Evolutionary conservation across 1,140 invertebrate species (phyloP).

Genomic region (Anastrepha obliqua): DNA sequence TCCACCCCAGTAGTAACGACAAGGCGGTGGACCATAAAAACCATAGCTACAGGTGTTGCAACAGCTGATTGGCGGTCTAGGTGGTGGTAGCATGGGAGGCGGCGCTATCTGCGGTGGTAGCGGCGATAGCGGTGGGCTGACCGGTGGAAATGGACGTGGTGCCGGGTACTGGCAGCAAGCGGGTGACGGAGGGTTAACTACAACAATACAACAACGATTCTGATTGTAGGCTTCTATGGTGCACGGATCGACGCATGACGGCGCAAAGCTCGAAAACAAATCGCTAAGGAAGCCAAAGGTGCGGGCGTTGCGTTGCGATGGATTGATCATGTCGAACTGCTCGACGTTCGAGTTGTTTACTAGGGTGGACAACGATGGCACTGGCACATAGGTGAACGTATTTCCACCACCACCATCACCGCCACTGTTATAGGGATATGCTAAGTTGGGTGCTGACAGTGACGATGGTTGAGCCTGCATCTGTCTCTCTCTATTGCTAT

Average conservation of each 20-base stretch:
- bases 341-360: conserved; percentile 61
- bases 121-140: conserved; percentile 55
- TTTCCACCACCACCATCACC: not conserved
- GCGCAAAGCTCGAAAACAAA: conserved; percentile 61
- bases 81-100: conserved; percentile 54
- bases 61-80: conserved; percentile 66
- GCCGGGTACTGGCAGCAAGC: conserved; percentile 43
- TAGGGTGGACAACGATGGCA: not conserved
- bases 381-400: not conserved
- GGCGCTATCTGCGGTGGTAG: conserved; percentile 57
- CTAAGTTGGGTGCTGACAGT: not conserved
- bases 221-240: conserved; percentile 66
- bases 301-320: conserved; percentile 64
- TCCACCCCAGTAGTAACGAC: conserved; percentile 58
- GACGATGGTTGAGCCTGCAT: not conserved
- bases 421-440: not conserved
- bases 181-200: conserved; percentile 58
- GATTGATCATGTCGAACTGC: conserved; percentile 62
- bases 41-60: conserved; percentile 67
- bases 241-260: conserved; percentile 65
- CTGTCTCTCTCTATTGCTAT: conserved; percentile 10
- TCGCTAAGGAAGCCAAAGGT: conserved; percentile 66
- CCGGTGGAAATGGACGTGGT: conserved; percentile 38
- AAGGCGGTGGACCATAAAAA: conserved; percentile 70
- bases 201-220: conserved; percentile 66